Evolutionary conservation across 2,797 vertebrate genomes (phyloP).

Genomic region (Lateolabrax maculatus): DNA sequence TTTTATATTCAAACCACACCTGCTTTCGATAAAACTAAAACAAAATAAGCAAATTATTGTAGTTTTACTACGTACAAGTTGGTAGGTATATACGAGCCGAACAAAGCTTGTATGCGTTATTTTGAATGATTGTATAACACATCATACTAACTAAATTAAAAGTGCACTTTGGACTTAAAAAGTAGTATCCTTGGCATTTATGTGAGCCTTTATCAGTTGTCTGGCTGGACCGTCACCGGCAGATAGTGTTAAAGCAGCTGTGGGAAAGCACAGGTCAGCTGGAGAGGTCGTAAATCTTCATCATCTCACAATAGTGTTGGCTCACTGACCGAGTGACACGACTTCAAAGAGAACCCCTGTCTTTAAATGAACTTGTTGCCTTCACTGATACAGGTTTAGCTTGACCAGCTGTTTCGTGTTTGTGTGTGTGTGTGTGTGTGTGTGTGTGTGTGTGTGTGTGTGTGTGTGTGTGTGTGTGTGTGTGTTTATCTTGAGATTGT

Average conservation of each 20-base stretch:
- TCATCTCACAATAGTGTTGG: slow-evolving; percentile 61
- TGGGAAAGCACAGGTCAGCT: slow-evolving; percentile 63
- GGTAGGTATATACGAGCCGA: neutral
- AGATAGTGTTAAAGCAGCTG: slow-evolving; percentile 68
- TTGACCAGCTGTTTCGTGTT: slow-evolving; percentile 75
- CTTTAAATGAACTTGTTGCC: slow-evolving; percentile 77
- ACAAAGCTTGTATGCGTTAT: neutral
- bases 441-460: slow-evolving; percentile 23
- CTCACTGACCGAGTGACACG: slow-evolving; percentile 66
- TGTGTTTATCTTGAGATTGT: slow-evolving; percentile 23
- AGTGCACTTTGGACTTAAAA: neutral
- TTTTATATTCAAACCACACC: neutral
- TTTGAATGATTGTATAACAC: neutral
- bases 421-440: slow-evolving; percentile 39
- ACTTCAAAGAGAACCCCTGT: slow-evolving; percentile 79
- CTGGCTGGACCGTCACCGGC: slow-evolving; percentile 33
- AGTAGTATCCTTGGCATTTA: slow-evolving; percentile 1
- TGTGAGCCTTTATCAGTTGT: slow-evolving; percentile 24
- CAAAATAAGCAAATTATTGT: neutral
- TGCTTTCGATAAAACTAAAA: neutral
- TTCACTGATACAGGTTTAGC: slow-evolving; percentile 72
- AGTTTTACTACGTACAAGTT: neutral
- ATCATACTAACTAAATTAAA: neutral
- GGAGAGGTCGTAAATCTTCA: slow-evolving; percentile 70
- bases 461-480: slow-evolving; percentile 17